Percentiles rank a stretch among this genome's conserved stretches.
Conservation (phyloP, 2,113 vertebrate genomes). For the Pomatostomus ruficeps region DNA sequence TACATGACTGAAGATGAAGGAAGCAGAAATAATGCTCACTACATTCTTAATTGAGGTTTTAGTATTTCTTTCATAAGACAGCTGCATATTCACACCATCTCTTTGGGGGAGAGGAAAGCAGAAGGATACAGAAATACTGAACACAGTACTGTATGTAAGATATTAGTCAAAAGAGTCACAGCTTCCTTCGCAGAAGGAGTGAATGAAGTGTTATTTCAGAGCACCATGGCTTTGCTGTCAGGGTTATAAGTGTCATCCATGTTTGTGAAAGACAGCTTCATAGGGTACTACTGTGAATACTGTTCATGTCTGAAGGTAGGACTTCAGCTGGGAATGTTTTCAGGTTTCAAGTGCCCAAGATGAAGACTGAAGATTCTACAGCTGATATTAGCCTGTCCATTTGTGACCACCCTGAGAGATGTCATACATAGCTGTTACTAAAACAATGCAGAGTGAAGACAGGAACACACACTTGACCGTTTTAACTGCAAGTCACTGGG, state of each 20-base stretch:
- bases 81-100: background rate
- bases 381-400: background rate
- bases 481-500: background rate
- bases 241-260: background rate
- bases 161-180: background rate
- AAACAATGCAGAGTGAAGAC: background rate
- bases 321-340: background rate
- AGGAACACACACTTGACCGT: background rate
- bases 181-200: background rate
- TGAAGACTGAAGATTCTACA: background rate
- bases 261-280: background rate
- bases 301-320: background rate
- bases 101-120: background rate
- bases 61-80: background rate
- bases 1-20: background rate
- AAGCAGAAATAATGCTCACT: background rate
- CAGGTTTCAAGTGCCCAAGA: background rate
- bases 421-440: background rate
- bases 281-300: background rate
- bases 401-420: background rate
- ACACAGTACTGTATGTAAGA: background rate
- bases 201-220: background rate
- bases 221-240: background rate
- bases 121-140: background rate
- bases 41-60: background rate